Conservation (phyloP, 2,113 vertebrate species). For the Pedionomus torquatus region DNA sequence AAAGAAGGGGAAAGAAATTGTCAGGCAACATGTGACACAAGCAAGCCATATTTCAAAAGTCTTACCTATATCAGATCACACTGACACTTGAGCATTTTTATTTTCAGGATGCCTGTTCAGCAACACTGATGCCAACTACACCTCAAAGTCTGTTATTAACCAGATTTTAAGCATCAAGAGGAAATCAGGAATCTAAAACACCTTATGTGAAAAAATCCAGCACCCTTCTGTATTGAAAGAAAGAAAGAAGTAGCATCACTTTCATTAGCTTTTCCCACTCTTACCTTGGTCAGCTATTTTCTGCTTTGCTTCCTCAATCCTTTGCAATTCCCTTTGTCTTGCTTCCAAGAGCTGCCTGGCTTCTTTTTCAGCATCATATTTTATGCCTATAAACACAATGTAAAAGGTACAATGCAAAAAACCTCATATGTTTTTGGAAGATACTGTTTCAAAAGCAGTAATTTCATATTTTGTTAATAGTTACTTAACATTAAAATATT, state of each 20-base stretch:
- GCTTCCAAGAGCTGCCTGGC: constrained; percentile 89
- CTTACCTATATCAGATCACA: not conserved
- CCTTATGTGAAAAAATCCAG: not conserved
- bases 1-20: not conserved
- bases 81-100: not conserved
- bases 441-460: not conserved
- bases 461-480: not conserved
- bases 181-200: not conserved
- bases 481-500: not conserved
- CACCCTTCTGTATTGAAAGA: not conserved
- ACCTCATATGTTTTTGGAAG: not conserved
- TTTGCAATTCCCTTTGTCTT: constrained; percentile 90
- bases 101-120: not conserved
- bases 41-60: not conserved
- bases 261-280: not conserved
- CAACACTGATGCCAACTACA: not conserved
- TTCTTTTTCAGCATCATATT: constrained; percentile 95
- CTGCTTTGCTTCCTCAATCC: constrained; percentile 95
- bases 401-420: not conserved
- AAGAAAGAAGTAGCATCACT: not conserved
- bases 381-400: constrained; percentile 82
- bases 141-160: not conserved
- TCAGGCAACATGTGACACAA: not conserved
- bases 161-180: not conserved
- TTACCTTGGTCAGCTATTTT: constrained; percentile 93